phyloP scores from a whole-genome alignment of 2,113 vertebrate genomes.

The Aramus guarauna region DNA sequence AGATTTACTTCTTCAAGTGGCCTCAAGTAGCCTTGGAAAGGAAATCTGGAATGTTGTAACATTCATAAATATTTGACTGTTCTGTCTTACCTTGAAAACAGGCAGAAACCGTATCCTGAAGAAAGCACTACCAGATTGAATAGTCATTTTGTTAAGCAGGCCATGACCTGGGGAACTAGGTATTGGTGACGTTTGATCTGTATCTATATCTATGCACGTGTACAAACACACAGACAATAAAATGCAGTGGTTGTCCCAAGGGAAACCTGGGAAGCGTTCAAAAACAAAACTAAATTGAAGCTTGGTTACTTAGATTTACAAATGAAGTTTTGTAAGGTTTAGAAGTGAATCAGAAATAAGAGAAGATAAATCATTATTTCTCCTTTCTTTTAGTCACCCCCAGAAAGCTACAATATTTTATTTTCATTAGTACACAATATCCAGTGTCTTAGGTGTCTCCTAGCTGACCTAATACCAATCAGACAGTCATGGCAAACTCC shows the following conservation, averaged over 20 bases:
- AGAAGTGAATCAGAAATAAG: background rate
- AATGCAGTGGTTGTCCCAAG: slow-evolving; percentile 12
- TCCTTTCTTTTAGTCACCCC: background rate
- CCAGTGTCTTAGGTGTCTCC: background rate
- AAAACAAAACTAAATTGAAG: slow-evolving; percentile 12
- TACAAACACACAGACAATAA: slow-evolving; percentile 30
- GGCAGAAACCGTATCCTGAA: slow-evolving; percentile 64
- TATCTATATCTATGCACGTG: slow-evolving; percentile 31
- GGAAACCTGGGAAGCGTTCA: background rate
- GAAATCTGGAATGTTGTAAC: slow-evolving; percentile 66
- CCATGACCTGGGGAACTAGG: slow-evolving; percentile 19
- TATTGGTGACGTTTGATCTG: slow-evolving; percentile 50
- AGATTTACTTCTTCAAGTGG: slow-evolving; percentile 68
- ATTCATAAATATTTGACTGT: slow-evolving; percentile 67
- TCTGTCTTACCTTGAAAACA: slow-evolving; percentile 68
- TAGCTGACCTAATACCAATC: background rate
- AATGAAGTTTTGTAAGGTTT: background rate
- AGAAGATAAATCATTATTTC: background rate
- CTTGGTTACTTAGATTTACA: background rate
- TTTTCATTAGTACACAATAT: background rate
- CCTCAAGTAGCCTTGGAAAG: slow-evolving; percentile 64
- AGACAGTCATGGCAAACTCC: background rate
- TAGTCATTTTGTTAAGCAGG: slow-evolving; percentile 63
- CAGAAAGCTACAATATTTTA: background rate
- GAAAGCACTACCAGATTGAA: slow-evolving; percentile 52